Percentiles rank a stretch among this genome's conserved stretches.
Evolutionary conservation across 2,888 invertebrate genomes (phyloP).

Genomic region (Hirtodrosophila cameraria): DNA sequence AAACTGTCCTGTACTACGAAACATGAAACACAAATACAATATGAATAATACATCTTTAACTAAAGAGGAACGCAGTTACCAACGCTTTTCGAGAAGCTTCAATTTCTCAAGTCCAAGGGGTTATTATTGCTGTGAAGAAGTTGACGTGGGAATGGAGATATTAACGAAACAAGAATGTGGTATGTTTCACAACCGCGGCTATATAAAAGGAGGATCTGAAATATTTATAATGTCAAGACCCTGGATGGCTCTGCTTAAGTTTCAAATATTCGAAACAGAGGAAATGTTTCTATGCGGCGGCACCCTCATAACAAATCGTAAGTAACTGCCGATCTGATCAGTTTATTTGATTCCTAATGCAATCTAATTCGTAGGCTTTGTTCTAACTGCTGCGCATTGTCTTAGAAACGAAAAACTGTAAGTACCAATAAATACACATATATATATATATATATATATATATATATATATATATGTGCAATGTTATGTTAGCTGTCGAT

Average conservation of each 20-base stretch:
- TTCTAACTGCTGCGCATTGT: constrained; percentile 48
- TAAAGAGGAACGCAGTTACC: not conserved
- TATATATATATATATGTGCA: too few species aligned
- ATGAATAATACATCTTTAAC: rapidly evolving
- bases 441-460: too few species aligned
- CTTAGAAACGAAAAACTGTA: constrained; percentile 6
- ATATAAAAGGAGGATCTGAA: not conserved
- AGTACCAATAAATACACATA: too few species aligned
- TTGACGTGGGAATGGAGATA: constrained; percentile 2
- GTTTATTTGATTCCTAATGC: not conserved
- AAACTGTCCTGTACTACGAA: not conserved
- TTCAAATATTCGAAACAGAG: not conserved
- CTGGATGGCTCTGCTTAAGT: constrained; percentile 35
- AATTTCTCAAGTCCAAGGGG: not conserved
- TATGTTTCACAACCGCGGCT: rapidly evolving
- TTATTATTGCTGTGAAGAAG: constrained; percentile 8
- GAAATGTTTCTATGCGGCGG: constrained; percentile 34
- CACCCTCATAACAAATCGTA: constrained; percentile 31
- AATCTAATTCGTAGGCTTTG: constrained; percentile 12
- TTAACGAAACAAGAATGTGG: constrained; percentile 22
- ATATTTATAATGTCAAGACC: constrained; percentile 28
- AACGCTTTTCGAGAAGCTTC: not conserved
- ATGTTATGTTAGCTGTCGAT: too few species aligned
- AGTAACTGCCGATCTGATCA: not conserved
- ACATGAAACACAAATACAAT: rapidly evolving